Percentiles rank a stretch among this genome's conserved stretches.
phyloP scores from a whole-genome alignment of 2,113 vertebrate species.

The Bufo gargarizans region DNA sequence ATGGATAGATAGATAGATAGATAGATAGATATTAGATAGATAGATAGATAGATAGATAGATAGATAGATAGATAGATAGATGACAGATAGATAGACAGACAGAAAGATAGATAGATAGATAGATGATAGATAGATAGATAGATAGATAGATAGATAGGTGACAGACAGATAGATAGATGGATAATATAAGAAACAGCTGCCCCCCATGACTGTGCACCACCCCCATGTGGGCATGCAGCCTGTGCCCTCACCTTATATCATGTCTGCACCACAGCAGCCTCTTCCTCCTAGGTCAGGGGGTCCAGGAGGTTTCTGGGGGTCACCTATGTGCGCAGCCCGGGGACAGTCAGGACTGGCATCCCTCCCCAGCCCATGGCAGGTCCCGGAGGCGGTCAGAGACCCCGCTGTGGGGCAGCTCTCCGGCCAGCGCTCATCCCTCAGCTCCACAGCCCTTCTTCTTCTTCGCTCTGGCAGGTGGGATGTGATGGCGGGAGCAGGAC shows the following conservation, averaged over 20 bases:
- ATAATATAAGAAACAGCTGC: no score
- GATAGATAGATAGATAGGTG: no score
- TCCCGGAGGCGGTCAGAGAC: neutral
- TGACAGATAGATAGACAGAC: neutral
- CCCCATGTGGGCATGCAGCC: neutral
- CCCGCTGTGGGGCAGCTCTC: constrained; percentile 23
- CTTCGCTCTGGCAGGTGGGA: neutral
- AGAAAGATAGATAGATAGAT: neutral
- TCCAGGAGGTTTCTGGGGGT: neutral
- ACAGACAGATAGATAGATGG: no score
- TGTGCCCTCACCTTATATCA: constrained; percentile 28
- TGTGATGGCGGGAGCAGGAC: constrained; percentile 2
- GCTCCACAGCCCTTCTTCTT: constrained; percentile 5
- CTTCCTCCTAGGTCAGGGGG: neutral
- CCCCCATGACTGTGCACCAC: no score
- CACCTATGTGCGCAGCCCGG: neutral
- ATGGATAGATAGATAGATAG: neutral
- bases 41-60: constrained; percentile 1
- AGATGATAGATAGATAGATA: no score
- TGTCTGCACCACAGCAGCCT: neutral
- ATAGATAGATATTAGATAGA: constrained; percentile 9
- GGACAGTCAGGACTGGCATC: constrained; percentile 13
- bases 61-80: neutral
- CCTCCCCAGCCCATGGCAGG: constrained; percentile 23
- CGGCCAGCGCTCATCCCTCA: neutral